A percentile compares a stretch with the other conserved stretches of the same genome.
Conservation (phyloP, 1,140 invertebrate genomes). For the Octopus sinensis region DNA sequence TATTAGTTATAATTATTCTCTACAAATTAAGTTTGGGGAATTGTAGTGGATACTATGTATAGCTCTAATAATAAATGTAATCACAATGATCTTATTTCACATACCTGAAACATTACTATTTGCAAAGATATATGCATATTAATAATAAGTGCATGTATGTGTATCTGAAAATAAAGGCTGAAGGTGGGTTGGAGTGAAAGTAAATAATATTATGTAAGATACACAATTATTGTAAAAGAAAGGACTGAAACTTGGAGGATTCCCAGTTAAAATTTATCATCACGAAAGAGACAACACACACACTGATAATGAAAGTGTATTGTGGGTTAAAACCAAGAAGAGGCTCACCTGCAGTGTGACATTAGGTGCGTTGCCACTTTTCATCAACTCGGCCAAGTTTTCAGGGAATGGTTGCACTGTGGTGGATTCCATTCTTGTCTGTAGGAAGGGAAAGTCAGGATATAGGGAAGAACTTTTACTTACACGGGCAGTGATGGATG, state of each 20-base stretch:
- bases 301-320: background rate
- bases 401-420: constrained; percentile 60
- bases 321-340: background rate
- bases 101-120: too few species aligned
- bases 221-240: background rate
- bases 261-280: background rate
- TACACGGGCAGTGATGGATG: too few species aligned
- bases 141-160: background rate
- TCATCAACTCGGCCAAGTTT: constrained; percentile 75
- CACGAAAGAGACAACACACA: background rate
- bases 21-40: too few species aligned
- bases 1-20: too few species aligned
- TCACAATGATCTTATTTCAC: too few species aligned
- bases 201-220: background rate
- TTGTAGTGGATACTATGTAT: too few species aligned
- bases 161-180: background rate
- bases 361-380: constrained; percentile 77
- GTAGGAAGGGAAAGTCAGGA: background rate
- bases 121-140: too few species aligned
- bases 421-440: constrained; percentile 18
- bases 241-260: background rate
- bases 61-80: too few species aligned
- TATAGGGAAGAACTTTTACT: constrained; percentile 1
- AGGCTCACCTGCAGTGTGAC: constrained; percentile 68
- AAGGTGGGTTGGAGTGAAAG: background rate